Evolutionary conservation across 2,797 vertebrate genomes (phyloP).

Genomic region (Meda fulgida): DNA sequence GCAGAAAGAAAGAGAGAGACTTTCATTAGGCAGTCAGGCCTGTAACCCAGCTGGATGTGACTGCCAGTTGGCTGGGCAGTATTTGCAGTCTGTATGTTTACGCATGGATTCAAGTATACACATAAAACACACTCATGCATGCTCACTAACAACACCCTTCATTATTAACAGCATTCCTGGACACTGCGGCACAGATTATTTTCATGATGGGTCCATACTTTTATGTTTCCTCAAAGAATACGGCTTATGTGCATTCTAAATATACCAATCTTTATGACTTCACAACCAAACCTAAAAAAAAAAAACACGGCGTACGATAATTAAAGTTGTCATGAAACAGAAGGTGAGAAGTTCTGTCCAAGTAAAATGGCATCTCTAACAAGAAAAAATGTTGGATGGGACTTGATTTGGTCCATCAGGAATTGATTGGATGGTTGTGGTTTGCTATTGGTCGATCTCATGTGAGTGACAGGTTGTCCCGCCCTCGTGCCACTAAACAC

Average conservation of each 20-base stretch:
- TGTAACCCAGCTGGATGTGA: constrained; percentile 78
- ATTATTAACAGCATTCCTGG: constrained; percentile 33
- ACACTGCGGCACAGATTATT: constrained; percentile 15
- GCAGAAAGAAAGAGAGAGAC: constrained; percentile 73
- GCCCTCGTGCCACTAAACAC: too few species aligned
- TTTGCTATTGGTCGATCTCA: not conserved
- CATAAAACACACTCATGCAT: constrained; percentile 44
- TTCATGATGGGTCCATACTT: not conserved
- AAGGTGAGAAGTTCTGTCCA: not conserved
- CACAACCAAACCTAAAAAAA: not conserved
- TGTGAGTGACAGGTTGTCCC: not conserved
- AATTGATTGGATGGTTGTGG: not conserved
- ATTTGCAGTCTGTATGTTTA: constrained; percentile 37
- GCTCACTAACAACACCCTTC: constrained; percentile 22
- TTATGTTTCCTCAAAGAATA: not conserved
- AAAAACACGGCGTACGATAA: not conserved
- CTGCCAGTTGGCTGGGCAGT: constrained; percentile 75
- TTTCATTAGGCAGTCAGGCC: constrained; percentile 79
- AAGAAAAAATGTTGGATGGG: not conserved
- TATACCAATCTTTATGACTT: not conserved
- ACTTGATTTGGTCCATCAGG: not conserved
- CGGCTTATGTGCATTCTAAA: not conserved
- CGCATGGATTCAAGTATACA: constrained; percentile 34
- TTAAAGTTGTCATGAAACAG: not conserved
- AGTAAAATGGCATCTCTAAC: too few species aligned